Percentiles rank a stretch among this genome's conserved stretches.
phyloP scores from a whole-genome alignment of 2,113 vertebrate genomes.

The Corythornis vintsioides region DNA sequence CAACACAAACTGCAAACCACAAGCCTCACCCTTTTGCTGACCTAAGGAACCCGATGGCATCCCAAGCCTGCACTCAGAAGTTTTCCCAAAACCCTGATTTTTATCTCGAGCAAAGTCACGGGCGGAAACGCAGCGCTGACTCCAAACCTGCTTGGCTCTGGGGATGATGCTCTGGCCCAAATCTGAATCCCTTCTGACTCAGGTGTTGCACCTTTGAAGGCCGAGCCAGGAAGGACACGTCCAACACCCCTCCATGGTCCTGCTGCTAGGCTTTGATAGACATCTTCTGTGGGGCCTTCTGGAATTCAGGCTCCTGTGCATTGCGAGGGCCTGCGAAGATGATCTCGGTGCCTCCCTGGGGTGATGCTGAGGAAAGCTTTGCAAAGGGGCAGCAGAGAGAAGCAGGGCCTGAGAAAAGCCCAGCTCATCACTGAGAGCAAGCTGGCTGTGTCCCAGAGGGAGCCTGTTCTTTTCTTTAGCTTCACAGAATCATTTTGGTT shows the following conservation, averaged over 20 bases:
- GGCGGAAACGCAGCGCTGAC: background rate
- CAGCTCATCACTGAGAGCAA: background rate
- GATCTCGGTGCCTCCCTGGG: background rate
- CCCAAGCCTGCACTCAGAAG: background rate
- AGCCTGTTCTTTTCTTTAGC: background rate
- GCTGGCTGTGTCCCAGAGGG: background rate
- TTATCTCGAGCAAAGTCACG: background rate
- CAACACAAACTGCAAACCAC: background rate
- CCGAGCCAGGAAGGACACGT: background rate
- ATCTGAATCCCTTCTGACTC: background rate
- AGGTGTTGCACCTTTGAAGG: background rate
- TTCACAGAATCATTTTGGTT: background rate
- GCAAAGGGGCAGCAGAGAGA: background rate
- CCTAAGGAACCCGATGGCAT: background rate
- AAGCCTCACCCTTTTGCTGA: background rate
- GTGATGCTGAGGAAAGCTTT: fast-evolving
- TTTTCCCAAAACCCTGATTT: background rate
- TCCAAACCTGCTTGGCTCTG: background rate
- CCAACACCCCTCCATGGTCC: background rate
- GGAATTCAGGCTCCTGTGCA: background rate
- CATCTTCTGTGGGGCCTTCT: background rate
- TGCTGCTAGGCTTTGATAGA: background rate
- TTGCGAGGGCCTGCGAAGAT: background rate
- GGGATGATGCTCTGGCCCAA: background rate
- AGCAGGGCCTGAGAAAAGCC: fast-evolving